These are phyloP conservation scores for Cheumatopsyche charites DNA, from an alignment of 1,140 invertebrate genomes.

Conservation along the genomic window DNA sequence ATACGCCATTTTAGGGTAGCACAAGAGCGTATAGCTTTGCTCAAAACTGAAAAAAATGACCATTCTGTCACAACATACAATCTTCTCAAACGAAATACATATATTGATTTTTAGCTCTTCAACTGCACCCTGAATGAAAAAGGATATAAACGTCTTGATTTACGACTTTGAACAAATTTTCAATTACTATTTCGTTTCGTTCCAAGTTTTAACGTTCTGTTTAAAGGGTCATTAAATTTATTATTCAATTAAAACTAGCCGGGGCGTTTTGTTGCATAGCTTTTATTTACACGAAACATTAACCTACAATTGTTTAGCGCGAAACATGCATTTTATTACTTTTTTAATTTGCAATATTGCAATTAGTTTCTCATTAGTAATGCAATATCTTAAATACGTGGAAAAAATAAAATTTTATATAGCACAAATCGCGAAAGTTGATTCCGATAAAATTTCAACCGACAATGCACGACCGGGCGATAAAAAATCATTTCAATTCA, in stretches of 20 bases:
- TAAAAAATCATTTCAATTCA: neutral
- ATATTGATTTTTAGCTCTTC: no score
- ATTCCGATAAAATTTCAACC: no score
- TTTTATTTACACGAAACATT: constrained; percentile 14
- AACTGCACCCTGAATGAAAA: neutral
- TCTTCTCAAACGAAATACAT: no score
- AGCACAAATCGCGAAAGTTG: no score
- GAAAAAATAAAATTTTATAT: no score
- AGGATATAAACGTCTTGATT: neutral
- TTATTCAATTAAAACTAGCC: constrained; percentile 20
- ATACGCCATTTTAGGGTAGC: constrained; percentile 17
- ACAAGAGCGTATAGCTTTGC: neutral
- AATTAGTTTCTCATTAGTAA: neutral
- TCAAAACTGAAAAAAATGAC: neutral
- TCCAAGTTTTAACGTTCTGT: constrained; percentile 10
- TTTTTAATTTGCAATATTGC: neutral
- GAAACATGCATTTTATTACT: constrained; percentile 16
- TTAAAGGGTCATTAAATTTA: constrained; percentile 26
- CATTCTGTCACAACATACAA: no score
- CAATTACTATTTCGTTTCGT: constrained; percentile 11
- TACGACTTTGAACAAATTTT: constrained; percentile 3
- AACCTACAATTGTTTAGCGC: neutral
- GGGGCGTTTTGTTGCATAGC: neutral
- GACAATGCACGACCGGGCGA: neutral
- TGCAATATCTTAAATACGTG: neutral